Conservation (phyloP, 2,113 vertebrate genomes). For the Xenopus tropicalis region UCB_Xtro_10.0 CM004444.2:74960001-74960500, state of each 20-base stretch:
- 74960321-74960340: too few species aligned
- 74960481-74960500: too few species aligned
- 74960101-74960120: slow-evolving; percentile 82
- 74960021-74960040: too few species aligned
- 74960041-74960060: slow-evolving; percentile 13
- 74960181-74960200: slow-evolving; percentile 73
- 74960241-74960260: slow-evolving; percentile 58
- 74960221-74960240: slow-evolving; percentile 64
- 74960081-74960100: slow-evolving; percentile 71
- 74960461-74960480: too few species aligned
- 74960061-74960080: slow-evolving; percentile 68
- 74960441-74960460: too few species aligned
- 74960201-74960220: slow-evolving; percentile 61
- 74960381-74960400: too few species aligned
- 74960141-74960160: slow-evolving; percentile 82
- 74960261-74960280: slow-evolving; percentile 62
- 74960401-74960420: too few species aligned
- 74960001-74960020: too few species aligned
- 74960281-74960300: slow-evolving; percentile 70
- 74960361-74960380: too few species aligned
- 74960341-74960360: too few species aligned
- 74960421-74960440: too few species aligned
- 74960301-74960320: slow-evolving; percentile 73
- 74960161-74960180: slow-evolving; percentile 82
- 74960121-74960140: slow-evolving; percentile 73